Base-by-base conservation (phyloP, 2,113 vertebrate genomes). In the Salvelinus namaycush region DNA sequence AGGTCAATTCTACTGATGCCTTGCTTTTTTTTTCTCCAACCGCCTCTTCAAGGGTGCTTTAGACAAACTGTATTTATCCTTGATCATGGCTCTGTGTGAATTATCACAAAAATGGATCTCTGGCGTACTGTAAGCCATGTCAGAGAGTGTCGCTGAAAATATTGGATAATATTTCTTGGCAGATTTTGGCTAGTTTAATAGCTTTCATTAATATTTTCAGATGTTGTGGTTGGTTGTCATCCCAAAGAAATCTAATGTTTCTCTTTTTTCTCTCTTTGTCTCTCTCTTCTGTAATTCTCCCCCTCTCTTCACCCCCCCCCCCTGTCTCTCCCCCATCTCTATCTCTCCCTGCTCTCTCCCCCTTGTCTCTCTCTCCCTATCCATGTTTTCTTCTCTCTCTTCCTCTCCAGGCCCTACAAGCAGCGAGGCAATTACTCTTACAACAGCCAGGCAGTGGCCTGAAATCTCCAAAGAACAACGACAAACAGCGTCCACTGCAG, bases 401-500 rank as follows among this genome's bases (percentile, higher is more conserved):
- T 84, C 82, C 82, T 81, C 84, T 91, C 92, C 92, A 99, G 98
- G 97, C 98, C 88, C 94, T 99, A 86, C 97, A 99, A 91, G 96
- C 96, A 94, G 97, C 97, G 87, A 97, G 97, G 89, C 97, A 99
- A 94, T 95, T 99, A 95, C 96, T 99, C 89, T 94, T 99, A 93
- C 97, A 99, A 89, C 98, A 99, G 93, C 97, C 98, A 94, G 96
- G 96, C 93, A 96, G 96, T 95, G 96, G 97, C 93, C 89, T 99
- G 93, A 99, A 99, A 91, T 98, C 97, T 96, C 97, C 97, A 93
- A 99, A 99, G 94, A 96, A 92, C 93, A 96, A 95, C 92, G 98
- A 99, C 90, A 99, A 99, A 93, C 97, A 99, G 92, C 97, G 97
- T 95, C 96, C 96, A 87, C 94, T 99, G 91, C 98, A 99, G 97